phyloP scores from a whole-genome alignment of 2,113 vertebrate species.

The Entomyzon cyanotis region DNA sequence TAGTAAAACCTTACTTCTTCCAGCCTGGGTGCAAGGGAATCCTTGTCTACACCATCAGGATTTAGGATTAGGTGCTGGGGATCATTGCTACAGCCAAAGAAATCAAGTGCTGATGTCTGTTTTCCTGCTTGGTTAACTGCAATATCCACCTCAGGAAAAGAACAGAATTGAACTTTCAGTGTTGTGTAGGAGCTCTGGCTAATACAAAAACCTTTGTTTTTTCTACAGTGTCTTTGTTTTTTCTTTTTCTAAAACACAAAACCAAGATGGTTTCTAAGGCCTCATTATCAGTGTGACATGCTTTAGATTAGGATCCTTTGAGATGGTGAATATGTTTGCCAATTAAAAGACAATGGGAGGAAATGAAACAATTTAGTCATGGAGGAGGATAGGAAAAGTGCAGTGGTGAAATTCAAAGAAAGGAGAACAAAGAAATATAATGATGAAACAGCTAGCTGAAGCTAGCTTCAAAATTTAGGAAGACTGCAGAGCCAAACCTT shows the following conservation, averaged over 20 bases:
- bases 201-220: not conserved
- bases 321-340: not conserved
- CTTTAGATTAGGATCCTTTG: not conserved
- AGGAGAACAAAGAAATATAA: not conserved
- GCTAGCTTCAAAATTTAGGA: constrained; percentile 24
- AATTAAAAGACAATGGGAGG: not conserved
- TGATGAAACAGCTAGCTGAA: constrained; percentile 2
- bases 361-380: not conserved
- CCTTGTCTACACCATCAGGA: not conserved
- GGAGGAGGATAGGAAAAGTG: not conserved
- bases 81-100: not conserved
- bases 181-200: not conserved
- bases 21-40: not conserved
- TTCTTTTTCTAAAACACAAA: not conserved
- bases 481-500: not conserved
- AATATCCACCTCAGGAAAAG: not conserved
- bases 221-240: not conserved
- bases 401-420: not conserved
- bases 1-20: not conserved
- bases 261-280: not conserved
- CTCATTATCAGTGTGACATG: not conserved
- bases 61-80: not conserved
- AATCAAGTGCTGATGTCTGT: not conserved
- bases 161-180: not conserved
- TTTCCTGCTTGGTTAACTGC: not conserved